A percentile compares a stretch with the other conserved stretches of the same genome.
Conservation (phyloP, 2,888 invertebrate species). For the Rutpela maculata region DNA sequence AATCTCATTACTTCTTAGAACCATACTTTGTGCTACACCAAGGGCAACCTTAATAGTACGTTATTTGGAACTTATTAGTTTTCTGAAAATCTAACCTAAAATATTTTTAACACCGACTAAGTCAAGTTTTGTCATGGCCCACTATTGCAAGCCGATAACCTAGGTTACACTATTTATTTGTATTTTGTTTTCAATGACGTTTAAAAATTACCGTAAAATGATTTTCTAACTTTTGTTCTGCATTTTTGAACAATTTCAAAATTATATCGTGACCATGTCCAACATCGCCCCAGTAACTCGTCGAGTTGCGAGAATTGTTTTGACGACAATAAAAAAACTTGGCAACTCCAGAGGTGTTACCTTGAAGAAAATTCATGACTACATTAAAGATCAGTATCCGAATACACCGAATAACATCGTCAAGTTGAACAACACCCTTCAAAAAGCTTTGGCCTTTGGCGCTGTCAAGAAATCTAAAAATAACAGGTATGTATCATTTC, state of each 20-base stretch:
- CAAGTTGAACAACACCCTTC: slow-evolving; percentile 56
- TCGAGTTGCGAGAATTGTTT: slow-evolving; percentile 58
- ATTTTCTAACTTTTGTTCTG: slow-evolving; percentile 13
- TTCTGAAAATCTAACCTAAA: neutral
- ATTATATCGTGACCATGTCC: slow-evolving; percentile 45
- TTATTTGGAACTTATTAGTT: too few relatives aligned
- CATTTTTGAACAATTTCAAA: slow-evolving; percentile 12
- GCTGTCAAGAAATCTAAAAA: slow-evolving; percentile 57
- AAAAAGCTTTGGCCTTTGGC: slow-evolving; percentile 62
- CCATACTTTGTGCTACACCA: too few relatives aligned
- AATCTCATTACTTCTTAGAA: too few relatives aligned
- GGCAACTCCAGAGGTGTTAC: slow-evolving; percentile 57
- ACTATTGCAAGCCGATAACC: slow-evolving; percentile 7
- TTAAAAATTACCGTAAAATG: slow-evolving; percentile 41
- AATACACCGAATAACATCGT: slow-evolving; percentile 57
- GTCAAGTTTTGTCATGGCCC: neutral
- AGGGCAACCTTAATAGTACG: too few relatives aligned
- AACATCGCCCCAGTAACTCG: slow-evolving; percentile 47
- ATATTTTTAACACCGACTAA: neutral
- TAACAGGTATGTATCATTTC: slow-evolving; percentile 43
- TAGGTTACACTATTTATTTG: slow-evolving; percentile 42
- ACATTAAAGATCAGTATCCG: slow-evolving; percentile 58
- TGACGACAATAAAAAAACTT: slow-evolving; percentile 60
- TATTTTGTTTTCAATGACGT: slow-evolving; percentile 41
- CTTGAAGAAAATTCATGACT: slow-evolving; percentile 59